Evolutionary conservation across 1,140 invertebrate species (phyloP).

Genomic region (Epicauta chinensis): DNA sequence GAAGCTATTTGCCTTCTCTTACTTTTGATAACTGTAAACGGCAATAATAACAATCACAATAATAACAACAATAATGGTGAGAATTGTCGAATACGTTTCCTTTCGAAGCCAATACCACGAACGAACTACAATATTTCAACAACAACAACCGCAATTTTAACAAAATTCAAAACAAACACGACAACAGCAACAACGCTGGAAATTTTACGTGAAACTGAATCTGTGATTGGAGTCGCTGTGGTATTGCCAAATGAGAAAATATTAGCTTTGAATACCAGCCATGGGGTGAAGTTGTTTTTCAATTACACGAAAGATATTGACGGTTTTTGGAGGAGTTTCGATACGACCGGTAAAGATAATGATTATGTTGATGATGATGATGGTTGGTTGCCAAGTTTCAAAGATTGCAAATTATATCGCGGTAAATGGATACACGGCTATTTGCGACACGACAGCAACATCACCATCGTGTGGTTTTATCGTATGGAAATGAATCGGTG

Average conservation of each 20-base stretch:
- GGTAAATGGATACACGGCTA: constrained; percentile 32
- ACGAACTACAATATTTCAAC: constrained; percentile 21
- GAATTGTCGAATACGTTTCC: constrained; percentile 24
- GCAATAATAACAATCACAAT: constrained; percentile 3
- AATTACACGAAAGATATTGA: constrained; percentile 28
- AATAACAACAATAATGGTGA: constrained; percentile 19
- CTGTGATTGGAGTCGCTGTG: constrained; percentile 22
- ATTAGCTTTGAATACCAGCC: constrained; percentile 25
- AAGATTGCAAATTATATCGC: constrained; percentile 26
- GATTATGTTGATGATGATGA: not conserved
- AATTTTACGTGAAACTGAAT: too few species aligned
- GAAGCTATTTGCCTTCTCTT: constrained; percentile 24
- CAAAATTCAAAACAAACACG: constrained; percentile 14
- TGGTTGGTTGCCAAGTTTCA: constrained; percentile 32
- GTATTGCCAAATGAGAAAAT: constrained; percentile 11
- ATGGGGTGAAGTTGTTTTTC: constrained; percentile 23
- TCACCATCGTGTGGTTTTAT: constrained; percentile 35
- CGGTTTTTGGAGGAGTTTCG: constrained; percentile 25
- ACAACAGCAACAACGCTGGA: constrained; percentile 2
- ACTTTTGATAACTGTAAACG: constrained; percentile 17
- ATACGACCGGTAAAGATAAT: constrained; percentile 14
- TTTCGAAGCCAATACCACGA: constrained; percentile 27
- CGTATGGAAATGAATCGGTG: constrained; percentile 40
- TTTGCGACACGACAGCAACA: constrained; percentile 11
- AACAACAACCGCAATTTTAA: constrained; percentile 14